Conservation (phyloP, 2,113 vertebrate species). For the Melospiza melodia region DNA sequence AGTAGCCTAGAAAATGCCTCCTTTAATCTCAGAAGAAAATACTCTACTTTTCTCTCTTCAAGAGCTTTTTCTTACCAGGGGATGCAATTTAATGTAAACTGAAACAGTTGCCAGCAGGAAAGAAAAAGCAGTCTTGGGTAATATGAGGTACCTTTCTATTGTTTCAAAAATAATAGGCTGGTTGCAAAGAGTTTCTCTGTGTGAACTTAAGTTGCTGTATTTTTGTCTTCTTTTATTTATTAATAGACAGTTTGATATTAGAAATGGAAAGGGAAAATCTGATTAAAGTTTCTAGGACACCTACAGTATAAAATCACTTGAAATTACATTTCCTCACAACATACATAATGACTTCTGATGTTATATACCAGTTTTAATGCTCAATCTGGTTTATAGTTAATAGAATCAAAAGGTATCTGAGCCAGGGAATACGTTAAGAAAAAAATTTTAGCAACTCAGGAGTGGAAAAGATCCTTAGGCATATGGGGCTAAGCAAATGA, state of each 20-base stretch:
- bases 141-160: neutral
- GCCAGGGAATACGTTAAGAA: neutral
- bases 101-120: neutral
- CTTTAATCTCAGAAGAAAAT: constrained; percentile 13
- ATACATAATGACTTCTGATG: neutral
- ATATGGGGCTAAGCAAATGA: neutral
- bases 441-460: neutral
- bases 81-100: neutral
- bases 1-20: neutral
- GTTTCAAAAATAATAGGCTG: neutral
- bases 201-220: neutral
- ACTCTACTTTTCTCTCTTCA: neutral
- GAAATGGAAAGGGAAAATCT: neutral
- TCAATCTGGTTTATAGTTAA: constrained; percentile 19
- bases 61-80: neutral
- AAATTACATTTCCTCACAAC: constrained; percentile 2
- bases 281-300: constrained; percentile 25
- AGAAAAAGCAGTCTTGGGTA: neutral
- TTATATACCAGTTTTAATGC: constrained; percentile 11
- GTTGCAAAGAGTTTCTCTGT: neutral
- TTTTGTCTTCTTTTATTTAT: constrained; percentile 2
- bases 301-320: constrained; percentile 5
- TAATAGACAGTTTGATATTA: neutral
- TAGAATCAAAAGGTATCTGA: constrained; percentile 11
- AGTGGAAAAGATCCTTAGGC: neutral